These are phyloP conservation scores for Enteromius viviparus DNA, from an alignment of 2,797 vertebrate genomes.

Conservation along the genomic window DNA sequence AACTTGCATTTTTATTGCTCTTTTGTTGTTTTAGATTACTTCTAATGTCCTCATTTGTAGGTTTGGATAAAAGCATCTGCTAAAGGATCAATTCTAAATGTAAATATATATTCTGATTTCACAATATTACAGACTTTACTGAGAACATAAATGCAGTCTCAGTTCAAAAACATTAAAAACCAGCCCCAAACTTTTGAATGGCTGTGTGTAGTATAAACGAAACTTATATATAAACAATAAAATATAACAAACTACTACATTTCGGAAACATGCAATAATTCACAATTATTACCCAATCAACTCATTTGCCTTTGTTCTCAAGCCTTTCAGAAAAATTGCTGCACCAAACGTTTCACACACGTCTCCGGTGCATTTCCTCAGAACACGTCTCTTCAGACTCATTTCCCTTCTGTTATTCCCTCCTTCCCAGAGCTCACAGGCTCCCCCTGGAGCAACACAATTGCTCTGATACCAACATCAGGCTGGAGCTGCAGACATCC, in stretches of 20 bases:
- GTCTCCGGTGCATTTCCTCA: conserved; percentile 12
- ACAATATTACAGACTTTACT: neutral
- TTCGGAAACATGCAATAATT: neutral
- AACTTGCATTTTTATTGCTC: no score
- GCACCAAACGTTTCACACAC: neutral
- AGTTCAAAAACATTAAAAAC: neutral
- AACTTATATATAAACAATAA: neutral
- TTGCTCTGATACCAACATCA: conserved; percentile 52
- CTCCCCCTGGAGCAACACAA: conserved; percentile 49
- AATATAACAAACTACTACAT: neutral
- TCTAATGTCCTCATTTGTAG: no score
- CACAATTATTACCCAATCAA: neutral
- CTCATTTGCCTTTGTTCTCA: neutral
- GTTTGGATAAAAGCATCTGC: no score
- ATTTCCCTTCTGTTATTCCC: conserved; percentile 32
- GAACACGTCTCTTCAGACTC: conserved; percentile 12
- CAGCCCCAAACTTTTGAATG: neutral
- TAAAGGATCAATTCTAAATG: no score
- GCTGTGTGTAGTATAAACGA: neutral
- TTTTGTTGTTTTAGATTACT: no score
- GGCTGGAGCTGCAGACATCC: conserved; percentile 49
- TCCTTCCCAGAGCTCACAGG: conserved; percentile 45
- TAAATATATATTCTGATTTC: neutral
- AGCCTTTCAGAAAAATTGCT: neutral
- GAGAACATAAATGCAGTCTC: neutral